A percentile compares a stretch with the other conserved stretches of the same genome.
Conservation (phyloP, 1,140 invertebrate species). For the Physella acuta region DNA sequence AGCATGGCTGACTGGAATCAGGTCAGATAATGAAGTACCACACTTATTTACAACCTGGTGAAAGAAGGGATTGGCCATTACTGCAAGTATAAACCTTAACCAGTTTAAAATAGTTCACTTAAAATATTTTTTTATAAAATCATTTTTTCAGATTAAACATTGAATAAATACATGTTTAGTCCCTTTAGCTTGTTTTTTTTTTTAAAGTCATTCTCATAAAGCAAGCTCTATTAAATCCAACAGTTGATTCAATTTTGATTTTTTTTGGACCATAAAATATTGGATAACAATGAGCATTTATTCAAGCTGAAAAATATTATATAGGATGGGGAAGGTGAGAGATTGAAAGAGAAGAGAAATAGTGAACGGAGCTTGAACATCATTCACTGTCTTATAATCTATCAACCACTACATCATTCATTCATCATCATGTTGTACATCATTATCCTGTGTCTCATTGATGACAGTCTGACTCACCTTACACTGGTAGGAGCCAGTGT, state of each 20-base stretch:
- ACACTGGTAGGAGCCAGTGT: conserved; percentile 91
- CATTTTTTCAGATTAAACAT: neutral
- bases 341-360: no score
- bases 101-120: neutral
- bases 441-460: neutral
- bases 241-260: no score
- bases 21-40: conserved; percentile 67
- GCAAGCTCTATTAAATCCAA: neutral
- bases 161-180: neutral
- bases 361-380: neutral
- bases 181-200: neutral
- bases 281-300: no score
- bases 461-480: conserved; percentile 59
- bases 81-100: neutral
- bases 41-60: conserved; percentile 81
- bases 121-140: neutral
- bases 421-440: neutral
- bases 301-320: no score
- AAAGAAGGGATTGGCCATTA: neutral
- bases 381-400: neutral
- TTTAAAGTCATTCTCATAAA: neutral
- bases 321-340: no score
- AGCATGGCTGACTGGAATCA: conserved; percentile 28
- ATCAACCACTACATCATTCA: neutral
- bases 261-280: no score